phyloP scores from a whole-genome alignment of 2,797 vertebrate species.

The Sparidentex hasta region DNA sequence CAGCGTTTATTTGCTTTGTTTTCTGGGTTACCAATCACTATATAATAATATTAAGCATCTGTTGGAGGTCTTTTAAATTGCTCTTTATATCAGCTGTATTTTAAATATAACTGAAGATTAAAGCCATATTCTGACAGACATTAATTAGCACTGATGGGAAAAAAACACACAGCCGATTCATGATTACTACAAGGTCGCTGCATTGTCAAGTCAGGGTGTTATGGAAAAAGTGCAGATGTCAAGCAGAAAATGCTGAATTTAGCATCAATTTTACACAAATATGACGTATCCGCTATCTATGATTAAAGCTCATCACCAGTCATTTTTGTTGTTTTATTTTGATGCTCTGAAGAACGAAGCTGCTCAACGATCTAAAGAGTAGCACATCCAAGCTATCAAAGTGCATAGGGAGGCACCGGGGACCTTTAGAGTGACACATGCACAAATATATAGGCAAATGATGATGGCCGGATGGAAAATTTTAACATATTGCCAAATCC shows the following conservation, averaged over 20 bases:
- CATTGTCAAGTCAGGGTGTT: not conserved
- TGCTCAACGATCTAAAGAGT: no score
- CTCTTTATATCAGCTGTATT: not conserved
- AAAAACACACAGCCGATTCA: not conserved
- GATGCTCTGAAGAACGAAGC: no score
- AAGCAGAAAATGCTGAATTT: not conserved
- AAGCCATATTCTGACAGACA: not conserved
- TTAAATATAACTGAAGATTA: not conserved
- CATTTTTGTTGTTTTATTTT: no score
- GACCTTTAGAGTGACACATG: no score
- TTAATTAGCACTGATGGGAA: not conserved
- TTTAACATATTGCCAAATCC: no score
- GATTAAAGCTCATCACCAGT: no score
- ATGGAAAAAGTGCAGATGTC: not conserved
- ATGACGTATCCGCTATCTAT: no score
- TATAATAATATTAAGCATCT: not conserved
- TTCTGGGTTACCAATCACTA: not conserved
- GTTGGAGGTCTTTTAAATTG: not conserved
- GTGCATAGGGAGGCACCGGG: no score
- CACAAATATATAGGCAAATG: no score
- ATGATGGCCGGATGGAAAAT: no score
- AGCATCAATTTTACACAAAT: not conserved
- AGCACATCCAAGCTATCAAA: no score
- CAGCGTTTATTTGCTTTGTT: not conserved
- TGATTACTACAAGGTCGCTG: not conserved